These are phyloP conservation scores for Torymus auratus DNA, from an alignment of 2,888 invertebrate species.

Conservation along the genomic window DNA sequence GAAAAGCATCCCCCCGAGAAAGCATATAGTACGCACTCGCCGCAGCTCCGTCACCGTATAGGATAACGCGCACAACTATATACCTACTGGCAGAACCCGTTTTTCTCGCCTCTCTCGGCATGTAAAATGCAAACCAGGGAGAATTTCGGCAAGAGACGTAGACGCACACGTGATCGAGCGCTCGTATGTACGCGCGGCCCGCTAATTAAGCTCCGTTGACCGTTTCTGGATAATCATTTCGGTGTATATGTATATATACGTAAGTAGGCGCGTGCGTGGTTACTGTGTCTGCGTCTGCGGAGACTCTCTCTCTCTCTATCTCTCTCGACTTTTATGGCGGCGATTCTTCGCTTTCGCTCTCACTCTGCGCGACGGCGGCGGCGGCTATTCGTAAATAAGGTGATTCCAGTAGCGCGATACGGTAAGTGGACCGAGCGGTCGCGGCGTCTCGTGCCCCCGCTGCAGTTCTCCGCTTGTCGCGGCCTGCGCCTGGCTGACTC, in stretches of 20 bases:
- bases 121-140: conserved; percentile 38
- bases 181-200: conserved; percentile 19
- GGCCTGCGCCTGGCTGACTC: neutral
- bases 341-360: conserved; percentile 42
- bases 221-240: conserved; percentile 54
- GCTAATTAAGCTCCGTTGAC: conserved; percentile 55
- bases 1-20: conserved; percentile 33
- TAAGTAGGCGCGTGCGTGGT: neutral
- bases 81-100: conserved; percentile 35
- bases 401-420: conserved; percentile 52
- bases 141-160: conserved; percentile 52
- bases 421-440: conserved; percentile 49
- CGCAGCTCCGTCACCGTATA: no score
- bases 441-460: neutral
- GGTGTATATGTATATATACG: neutral
- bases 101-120: neutral
- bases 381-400: conserved; percentile 52
- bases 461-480: neutral
- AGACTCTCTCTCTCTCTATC: neutral
- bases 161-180: conserved; percentile 3
- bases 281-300: neutral
- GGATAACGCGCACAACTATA: no score
- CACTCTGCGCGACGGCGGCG: neutral
- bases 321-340: conserved; percentile 47
- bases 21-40: neutral